Percentiles rank a stretch among this genome's conserved stretches.
These are phyloP conservation scores for Rhynchotus rufescens DNA, from an alignment of 2,797 vertebrate species.

Conservation along the genomic window DNA sequence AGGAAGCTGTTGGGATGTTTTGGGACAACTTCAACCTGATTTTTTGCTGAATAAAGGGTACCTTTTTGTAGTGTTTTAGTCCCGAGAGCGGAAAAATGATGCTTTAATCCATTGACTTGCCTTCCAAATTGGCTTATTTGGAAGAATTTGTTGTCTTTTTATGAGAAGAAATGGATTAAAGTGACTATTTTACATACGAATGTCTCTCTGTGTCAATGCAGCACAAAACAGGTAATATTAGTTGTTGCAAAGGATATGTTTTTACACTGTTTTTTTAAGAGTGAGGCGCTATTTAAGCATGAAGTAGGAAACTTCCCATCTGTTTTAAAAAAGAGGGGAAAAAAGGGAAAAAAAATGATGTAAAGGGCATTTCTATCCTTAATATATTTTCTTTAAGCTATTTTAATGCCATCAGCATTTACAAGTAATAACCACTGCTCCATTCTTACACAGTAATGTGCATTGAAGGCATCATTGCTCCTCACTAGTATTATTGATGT, in stretches of 20 bases:
- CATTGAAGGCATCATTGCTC: background rate
- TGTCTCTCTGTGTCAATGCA: background rate
- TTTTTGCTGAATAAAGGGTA: slow-evolving; percentile 21
- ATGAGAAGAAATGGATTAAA: background rate
- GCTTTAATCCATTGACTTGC: background rate
- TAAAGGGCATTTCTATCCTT: background rate
- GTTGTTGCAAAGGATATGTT: background rate
- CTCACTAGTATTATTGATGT: background rate
- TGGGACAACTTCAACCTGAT: background rate
- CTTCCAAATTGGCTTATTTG: background rate
- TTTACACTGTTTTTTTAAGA: background rate
- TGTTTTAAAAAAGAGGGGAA: background rate
- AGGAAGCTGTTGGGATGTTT: slow-evolving; percentile 1
- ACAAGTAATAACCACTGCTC: background rate
- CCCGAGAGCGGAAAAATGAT: background rate
- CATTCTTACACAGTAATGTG: background rate
- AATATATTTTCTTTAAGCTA: background rate
- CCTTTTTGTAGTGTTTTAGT: background rate
- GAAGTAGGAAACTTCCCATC: background rate
- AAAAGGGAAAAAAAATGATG: background rate
- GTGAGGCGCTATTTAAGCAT: background rate
- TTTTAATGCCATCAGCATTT: background rate
- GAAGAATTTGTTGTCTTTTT: background rate
- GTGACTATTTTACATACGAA: background rate
- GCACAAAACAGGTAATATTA: background rate